These are phyloP conservation scores for Larimichthys crocea DNA, from an alignment of 2,113 vertebrate species.

Conservation along the genomic window DNA sequence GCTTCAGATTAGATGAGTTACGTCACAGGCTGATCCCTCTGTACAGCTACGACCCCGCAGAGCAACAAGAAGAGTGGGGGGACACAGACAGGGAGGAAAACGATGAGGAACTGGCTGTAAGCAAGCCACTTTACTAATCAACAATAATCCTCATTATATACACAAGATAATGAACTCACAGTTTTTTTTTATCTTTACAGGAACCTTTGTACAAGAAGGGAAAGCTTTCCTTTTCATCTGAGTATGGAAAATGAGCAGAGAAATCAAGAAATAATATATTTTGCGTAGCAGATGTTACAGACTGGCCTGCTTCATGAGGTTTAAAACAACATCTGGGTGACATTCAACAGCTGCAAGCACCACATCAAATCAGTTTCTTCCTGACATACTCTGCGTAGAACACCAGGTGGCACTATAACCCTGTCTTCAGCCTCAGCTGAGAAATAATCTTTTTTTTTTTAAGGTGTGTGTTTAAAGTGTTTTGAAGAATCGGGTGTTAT, in stretches of 20 bases:
- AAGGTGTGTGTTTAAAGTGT: not conserved
- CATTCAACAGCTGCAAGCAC: not conserved
- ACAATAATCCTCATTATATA: not conserved
- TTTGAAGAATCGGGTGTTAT: not conserved
- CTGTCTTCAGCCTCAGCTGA: not conserved
- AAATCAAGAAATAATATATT: not conserved
- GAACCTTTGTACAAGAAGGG: conserved; percentile 63
- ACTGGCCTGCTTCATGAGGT: not conserved
- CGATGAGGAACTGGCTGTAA: conserved; percentile 45
- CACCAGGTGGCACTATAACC: conserved; percentile 57
- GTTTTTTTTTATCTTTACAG: conserved; percentile 35
- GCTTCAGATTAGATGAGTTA: conserved; percentile 60
- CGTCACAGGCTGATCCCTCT: conserved; percentile 72
- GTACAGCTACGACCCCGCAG: conserved; percentile 72
- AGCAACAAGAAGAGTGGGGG: conserved; percentile 47
- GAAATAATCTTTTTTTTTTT: not conserved
- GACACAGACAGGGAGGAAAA: conserved; percentile 9
- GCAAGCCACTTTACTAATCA: not conserved
- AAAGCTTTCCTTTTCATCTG: conserved; percentile 33
- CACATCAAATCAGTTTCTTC: not conserved
- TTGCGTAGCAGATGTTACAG: not conserved
- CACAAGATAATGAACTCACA: not conserved
- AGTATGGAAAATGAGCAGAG: conserved; percentile 20
- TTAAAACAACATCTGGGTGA: not conserved
- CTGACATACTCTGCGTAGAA: not conserved